phyloP scores from a whole-genome alignment of 2,797 vertebrate species.

The Scyliorhinus canicula region DNA sequence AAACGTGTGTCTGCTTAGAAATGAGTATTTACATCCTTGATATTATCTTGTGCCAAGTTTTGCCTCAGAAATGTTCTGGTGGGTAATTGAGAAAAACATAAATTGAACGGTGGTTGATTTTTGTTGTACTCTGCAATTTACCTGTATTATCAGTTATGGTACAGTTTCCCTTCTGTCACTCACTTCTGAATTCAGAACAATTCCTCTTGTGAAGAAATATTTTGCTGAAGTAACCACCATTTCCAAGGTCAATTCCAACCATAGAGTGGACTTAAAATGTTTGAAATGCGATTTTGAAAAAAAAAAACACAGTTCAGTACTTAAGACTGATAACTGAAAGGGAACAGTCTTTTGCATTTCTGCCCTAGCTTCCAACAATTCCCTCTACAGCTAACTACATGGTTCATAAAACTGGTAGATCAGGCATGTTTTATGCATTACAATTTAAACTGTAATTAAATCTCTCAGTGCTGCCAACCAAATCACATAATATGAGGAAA shows the following conservation, averaged over 20 bases:
- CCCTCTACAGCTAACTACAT: not conserved
- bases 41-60: not conserved
- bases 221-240: not conserved
- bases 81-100: not conserved
- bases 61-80: not conserved
- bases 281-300: not conserved
- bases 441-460: conserved; percentile 36
- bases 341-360: conserved; percentile 2
- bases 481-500: conserved; percentile 21
- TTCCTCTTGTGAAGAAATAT: not conserved
- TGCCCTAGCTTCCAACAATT: not conserved
- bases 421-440: conserved; percentile 20
- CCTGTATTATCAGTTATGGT: not conserved
- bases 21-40: not conserved
- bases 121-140: not conserved
- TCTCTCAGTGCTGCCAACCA: conserved; percentile 6
- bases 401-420: conserved; percentile 16
- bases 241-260: not conserved
- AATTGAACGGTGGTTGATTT: not conserved
- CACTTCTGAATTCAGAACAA: not conserved
- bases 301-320: not conserved
- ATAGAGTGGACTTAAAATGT: not conserved
- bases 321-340: not conserved
- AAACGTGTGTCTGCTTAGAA: not conserved
- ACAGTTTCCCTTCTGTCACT: not conserved